Evolutionary conservation across 2,888 invertebrate genomes (phyloP).

Genomic region (Pardosa pseudoannulata): DNA sequence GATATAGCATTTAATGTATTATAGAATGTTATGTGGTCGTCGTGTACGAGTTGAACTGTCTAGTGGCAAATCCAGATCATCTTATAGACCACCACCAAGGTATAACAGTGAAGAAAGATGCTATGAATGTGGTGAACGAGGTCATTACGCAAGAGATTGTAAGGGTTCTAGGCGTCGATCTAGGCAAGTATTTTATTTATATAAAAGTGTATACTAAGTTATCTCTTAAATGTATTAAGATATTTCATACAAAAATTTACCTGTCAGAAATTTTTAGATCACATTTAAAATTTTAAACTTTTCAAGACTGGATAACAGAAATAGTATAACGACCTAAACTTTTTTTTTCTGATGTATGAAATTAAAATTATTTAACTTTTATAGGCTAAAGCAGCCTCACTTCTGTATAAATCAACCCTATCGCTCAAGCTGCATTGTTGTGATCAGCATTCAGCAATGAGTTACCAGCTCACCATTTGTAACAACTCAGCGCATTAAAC

Average conservation of each 20-base stretch:
- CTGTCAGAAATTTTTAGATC: neutral
- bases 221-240: too few species aligned
- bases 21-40: slow-evolving; percentile 85
- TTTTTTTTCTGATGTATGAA: slow-evolving; percentile 51
- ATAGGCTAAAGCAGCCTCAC: slow-evolving; percentile 72
- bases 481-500: slow-evolving; percentile 48
- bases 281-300: neutral
- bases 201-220: neutral
- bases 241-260: too few species aligned
- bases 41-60: slow-evolving; percentile 94
- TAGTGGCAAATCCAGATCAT: slow-evolving; percentile 83
- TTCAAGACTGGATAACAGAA: neutral
- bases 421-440: slow-evolving; percentile 70
- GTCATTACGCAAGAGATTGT: slow-evolving; percentile 95
- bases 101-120: slow-evolving; percentile 94
- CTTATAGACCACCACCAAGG: slow-evolving; percentile 79
- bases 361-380: slow-evolving; percentile 72
- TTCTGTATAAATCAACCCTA: slow-evolving; percentile 65
- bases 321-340: slow-evolving; percentile 13
- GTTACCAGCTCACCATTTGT: slow-evolving; percentile 54
- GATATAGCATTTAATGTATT: too few species aligned
- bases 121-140: slow-evolving; percentile 95
- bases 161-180: slow-evolving; percentile 54
- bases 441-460: slow-evolving; percentile 68
- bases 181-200: slow-evolving; percentile 15